phyloP scores from a whole-genome alignment of 2,113 vertebrate species.

The Proteles cristata region DNA sequence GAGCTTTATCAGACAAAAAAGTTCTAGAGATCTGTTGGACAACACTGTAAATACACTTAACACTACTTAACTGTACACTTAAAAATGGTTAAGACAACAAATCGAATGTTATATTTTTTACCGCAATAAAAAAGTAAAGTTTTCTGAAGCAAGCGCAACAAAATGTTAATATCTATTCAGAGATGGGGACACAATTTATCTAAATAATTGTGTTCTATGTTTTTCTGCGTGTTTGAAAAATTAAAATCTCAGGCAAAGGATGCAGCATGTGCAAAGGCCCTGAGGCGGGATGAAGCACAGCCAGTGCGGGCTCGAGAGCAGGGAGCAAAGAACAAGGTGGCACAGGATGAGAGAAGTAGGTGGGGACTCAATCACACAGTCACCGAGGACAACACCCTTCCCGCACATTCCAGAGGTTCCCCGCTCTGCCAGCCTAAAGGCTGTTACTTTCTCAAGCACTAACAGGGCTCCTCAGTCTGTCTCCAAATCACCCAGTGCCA shows the following conservation, averaged over 20 bases:
- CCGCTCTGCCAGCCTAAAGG: background rate
- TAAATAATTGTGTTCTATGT: background rate
- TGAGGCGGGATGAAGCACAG: background rate
- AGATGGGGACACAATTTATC: background rate
- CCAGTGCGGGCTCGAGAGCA: background rate
- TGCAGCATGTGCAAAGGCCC: conserved; percentile 20
- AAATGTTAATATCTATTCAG: background rate
- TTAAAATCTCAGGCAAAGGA: background rate
- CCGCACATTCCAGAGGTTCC: conserved; percentile 50
- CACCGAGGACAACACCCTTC: background rate
- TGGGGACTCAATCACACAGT: background rate
- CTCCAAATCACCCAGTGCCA: background rate
- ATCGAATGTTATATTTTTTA: background rate
- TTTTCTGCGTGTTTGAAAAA: background rate
- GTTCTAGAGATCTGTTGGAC: background rate
- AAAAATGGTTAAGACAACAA: background rate
- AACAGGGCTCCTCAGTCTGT: background rate
- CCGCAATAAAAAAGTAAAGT: background rate
- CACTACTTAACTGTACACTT: background rate
- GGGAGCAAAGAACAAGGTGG: background rate
- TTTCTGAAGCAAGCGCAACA: background rate
- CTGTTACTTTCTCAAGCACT: background rate
- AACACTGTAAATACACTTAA: background rate
- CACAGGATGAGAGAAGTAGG: conserved; percentile 41
- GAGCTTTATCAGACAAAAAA: background rate